These are phyloP conservation scores for Drosophila nigrodunni DNA, from an alignment of 1,140 invertebrate species.

Conservation along the genomic window DNA sequence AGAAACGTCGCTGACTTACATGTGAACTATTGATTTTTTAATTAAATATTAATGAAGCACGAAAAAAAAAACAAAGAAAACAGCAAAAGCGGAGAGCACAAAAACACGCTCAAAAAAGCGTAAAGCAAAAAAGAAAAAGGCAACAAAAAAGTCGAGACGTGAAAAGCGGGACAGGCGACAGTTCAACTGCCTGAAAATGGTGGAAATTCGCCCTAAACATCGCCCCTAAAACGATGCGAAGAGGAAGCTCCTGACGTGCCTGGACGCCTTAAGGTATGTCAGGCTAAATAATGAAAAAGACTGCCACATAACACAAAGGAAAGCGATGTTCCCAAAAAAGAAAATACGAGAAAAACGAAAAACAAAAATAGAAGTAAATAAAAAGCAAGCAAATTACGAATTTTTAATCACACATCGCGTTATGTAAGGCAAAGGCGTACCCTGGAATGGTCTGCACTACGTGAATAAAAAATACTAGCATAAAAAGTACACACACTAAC, in stretches of 20 bases:
- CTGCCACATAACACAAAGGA: slow-evolving; percentile 47
- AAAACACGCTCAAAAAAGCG: slow-evolving; percentile 25
- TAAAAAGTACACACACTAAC: slow-evolving; percentile 1
- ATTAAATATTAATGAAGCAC: slow-evolving; percentile 84
- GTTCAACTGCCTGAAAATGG: slow-evolving; percentile 31
- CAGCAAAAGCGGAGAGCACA: slow-evolving; percentile 25
- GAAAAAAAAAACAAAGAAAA: slow-evolving; percentile 48
- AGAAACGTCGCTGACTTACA: slow-evolving; percentile 66
- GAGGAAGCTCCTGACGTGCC: slow-evolving; percentile 47
- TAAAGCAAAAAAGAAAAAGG: slow-evolving; percentile 22
- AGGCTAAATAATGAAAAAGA: slow-evolving; percentile 53
- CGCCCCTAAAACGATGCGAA: slow-evolving; percentile 21
- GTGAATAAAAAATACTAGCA: slow-evolving; percentile 7
- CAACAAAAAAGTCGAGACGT: slow-evolving; percentile 2
- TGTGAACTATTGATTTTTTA: slow-evolving; percentile 84
- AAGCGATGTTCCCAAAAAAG: slow-evolving; percentile 19
- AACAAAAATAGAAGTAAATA: slow-evolving; percentile 36
- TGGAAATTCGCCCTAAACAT: slow-evolving; percentile 4
- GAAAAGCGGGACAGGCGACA: slow-evolving; percentile 22
- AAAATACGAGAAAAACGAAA: slow-evolving; percentile 25
- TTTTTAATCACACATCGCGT: slow-evolving; percentile 81
- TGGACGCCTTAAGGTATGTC: slow-evolving; percentile 61
- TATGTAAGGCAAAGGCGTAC: slow-evolving; percentile 53
- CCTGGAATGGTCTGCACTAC: slow-evolving; percentile 13
- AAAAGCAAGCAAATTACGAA: slow-evolving; percentile 66